Conservation (phyloP, 1,140 invertebrate species). For the Nasonia giraulti region DNA sequence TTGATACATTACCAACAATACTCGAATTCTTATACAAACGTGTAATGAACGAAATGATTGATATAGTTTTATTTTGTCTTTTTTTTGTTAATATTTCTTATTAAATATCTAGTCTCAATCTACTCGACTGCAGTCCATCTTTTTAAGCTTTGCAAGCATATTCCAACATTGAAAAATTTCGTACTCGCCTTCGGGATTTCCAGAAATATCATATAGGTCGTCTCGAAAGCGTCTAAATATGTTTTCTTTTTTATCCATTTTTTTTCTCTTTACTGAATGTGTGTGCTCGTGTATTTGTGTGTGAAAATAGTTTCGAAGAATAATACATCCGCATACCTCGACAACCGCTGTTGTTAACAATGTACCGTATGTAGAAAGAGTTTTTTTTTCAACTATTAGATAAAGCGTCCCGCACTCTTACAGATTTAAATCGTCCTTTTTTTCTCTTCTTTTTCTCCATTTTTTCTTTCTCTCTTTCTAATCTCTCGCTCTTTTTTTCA, state of each 20-base stretch:
- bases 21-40: slow-evolving; percentile 45
- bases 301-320: slow-evolving; percentile 48
- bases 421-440: slow-evolving; percentile 57
- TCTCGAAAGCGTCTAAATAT: slow-evolving; percentile 40
- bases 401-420: slow-evolving; percentile 73
- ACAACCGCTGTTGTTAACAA: slow-evolving; percentile 43
- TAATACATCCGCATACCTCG: slow-evolving; percentile 46
- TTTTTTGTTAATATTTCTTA: slow-evolving; percentile 25
- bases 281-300: slow-evolving; percentile 47
- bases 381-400: slow-evolving; percentile 65
- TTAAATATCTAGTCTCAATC: slow-evolving; percentile 44
- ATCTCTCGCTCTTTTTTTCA: slow-evolving; percentile 53
- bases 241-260: slow-evolving; percentile 34
- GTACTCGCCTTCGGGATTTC: slow-evolving; percentile 16
- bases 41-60: slow-evolving; percentile 34
- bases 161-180: slow-evolving; percentile 49
- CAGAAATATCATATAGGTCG: slow-evolving; percentile 29
- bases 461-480: neutral
- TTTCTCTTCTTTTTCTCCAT: slow-evolving; percentile 35
- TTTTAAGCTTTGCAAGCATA: slow-evolving; percentile 51
- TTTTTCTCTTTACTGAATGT: slow-evolving; percentile 34
- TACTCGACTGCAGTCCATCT: slow-evolving; percentile 42
- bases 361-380: slow-evolving; percentile 66
- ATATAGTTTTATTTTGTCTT: slow-evolving; percentile 11
- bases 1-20: slow-evolving; percentile 43